Evolutionary conservation across 2,888 invertebrate species (phyloP).

Genomic region (Trissonchulus sp.): DNA sequence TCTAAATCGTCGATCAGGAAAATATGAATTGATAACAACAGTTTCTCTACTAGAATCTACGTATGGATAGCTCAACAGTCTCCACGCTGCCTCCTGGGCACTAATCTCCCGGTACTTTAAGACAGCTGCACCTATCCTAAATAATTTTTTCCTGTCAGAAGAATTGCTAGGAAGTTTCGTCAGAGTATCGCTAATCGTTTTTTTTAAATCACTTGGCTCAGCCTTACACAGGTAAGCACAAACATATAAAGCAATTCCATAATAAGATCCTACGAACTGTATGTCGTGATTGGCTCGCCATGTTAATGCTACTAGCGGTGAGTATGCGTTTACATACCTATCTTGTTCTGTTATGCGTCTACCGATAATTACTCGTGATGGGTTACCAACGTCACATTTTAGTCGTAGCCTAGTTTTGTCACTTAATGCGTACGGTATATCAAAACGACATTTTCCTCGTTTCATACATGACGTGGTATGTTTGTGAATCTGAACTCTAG

Average conservation of each 20-base stretch:
- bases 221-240: conserved; percentile 13
- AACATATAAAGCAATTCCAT: background rate
- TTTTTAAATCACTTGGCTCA: conserved; percentile 7
- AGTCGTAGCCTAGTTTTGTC: background rate
- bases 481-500: background rate
- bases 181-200: background rate
- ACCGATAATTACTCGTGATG: background rate
- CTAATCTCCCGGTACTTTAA: background rate
- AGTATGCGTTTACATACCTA: background rate
- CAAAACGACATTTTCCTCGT: background rate
- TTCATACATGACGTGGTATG: background rate
- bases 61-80: background rate
- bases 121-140: background rate
- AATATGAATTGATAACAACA: background rate
- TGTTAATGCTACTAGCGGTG: background rate
- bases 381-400: conserved; percentile 7
- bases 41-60: background rate
- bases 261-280: background rate
- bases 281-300: conserved; percentile 14
- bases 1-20: too few relatives aligned
- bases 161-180: background rate
- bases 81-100: conserved; percentile 14
- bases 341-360: background rate
- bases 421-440: background rate
- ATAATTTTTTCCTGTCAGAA: conserved; percentile 7